phyloP scores from a whole-genome alignment of 2,797 vertebrate species.

The Remorina albescens region DNA sequence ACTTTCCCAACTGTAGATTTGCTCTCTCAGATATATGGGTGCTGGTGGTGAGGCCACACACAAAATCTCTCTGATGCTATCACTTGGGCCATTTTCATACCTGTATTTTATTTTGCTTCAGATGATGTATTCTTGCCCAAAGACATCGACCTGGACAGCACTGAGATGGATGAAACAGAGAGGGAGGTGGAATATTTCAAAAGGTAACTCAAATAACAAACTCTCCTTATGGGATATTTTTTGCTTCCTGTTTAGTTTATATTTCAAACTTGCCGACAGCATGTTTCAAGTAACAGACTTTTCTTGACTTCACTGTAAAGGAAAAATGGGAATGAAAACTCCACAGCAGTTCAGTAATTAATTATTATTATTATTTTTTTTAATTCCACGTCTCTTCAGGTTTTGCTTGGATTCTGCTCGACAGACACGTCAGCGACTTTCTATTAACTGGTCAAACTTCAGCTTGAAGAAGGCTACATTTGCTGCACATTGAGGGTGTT shows the following conservation, averaged over 20 bases:
- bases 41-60: not conserved
- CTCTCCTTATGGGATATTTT: not conserved
- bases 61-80: not conserved
- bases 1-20: not conserved
- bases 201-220: conserved; percentile 82
- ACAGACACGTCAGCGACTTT: conserved; percentile 96
- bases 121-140: conserved; percentile 99
- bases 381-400: conserved; percentile 73
- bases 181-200: conserved; percentile 99
- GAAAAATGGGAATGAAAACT: not conserved
- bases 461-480: conserved; percentile 98
- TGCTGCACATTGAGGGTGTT: conserved; percentile 91
- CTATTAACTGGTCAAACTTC: conserved; percentile 99
- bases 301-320: not conserved
- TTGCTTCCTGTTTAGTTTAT: not conserved
- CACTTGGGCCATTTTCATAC: not conserved
- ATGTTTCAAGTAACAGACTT: too few relatives aligned
- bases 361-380: not conserved
- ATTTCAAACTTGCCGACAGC: not conserved
- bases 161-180: conserved; percentile 99
- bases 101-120: conserved; percentile 61
- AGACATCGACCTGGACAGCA: conserved; percentile 98
- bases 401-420: conserved; percentile 98
- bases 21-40: not conserved
- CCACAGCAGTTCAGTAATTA: not conserved